Conservation (phyloP, 2,888 invertebrate species). For the Vannuccia rotundouncinata region DNA sequence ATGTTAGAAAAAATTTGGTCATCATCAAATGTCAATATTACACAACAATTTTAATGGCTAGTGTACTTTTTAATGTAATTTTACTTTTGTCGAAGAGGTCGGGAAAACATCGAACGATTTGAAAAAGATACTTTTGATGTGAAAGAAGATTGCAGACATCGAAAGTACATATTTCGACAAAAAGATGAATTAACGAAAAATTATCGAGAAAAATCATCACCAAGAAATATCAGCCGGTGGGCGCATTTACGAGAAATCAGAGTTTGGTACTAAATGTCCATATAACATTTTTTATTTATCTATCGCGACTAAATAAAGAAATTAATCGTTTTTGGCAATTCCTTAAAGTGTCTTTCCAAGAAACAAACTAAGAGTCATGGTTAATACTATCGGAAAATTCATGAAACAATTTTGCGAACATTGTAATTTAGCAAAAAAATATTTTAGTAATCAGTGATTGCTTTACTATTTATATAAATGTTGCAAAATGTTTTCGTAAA, state of each 20-base stretch:
- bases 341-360: background rate
- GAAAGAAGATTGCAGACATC: background rate
- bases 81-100: conserved; percentile 20
- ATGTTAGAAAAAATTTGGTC: background rate
- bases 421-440: conserved; percentile 3
- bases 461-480: background rate
- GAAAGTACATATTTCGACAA: background rate
- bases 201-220: background rate
- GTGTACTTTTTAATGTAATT: background rate
- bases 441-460: background rate
- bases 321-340: background rate
- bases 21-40: background rate
- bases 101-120: conserved; percentile 17
- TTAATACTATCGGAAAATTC: background rate
- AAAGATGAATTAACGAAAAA: background rate
- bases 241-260: background rate
- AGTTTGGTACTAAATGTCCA: background rate
- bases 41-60: background rate
- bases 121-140: background rate
- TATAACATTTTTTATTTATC: background rate
- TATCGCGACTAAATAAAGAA: conserved; percentile 1
- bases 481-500: background rate
- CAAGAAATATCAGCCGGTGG: background rate
- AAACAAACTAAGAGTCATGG: background rate
- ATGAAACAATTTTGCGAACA: background rate